A percentile compares a stretch with the other conserved stretches of the same genome.
These are phyloP conservation scores for Telmatochromis sp. DNA, from an alignment of 2,113 vertebrate genomes.

Conservation along the genomic window DNA sequence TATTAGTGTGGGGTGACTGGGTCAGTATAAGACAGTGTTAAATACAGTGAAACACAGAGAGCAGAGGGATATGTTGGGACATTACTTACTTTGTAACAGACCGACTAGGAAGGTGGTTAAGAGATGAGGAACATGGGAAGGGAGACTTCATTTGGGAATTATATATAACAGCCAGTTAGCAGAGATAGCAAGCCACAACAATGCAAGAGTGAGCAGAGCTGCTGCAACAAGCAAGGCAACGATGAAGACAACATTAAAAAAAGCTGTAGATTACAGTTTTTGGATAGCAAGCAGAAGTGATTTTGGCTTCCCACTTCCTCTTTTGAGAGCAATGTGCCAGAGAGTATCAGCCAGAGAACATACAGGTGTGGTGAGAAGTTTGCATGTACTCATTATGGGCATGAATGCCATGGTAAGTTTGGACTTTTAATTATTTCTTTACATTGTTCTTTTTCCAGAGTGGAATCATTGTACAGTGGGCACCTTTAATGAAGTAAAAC, in stretches of 20 bases:
- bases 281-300: not conserved
- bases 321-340: not conserved
- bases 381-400: not conserved
- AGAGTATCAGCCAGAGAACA: not conserved
- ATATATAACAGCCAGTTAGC: not conserved
- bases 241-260: not conserved
- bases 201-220: rapidly evolving
- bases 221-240: not conserved
- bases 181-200: not conserved
- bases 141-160: conserved; percentile 1
- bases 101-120: conserved; percentile 28
- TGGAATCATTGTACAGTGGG: not conserved
- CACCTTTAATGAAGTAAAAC: not conserved
- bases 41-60: conserved; percentile 48
- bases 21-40: conserved; percentile 50
- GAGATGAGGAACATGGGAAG: not conserved
- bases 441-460: not conserved
- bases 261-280: not conserved
- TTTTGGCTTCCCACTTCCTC: not conserved
- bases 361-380: not conserved
- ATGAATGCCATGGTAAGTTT: not conserved
- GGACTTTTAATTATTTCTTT: not conserved
- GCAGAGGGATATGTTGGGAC: conserved; percentile 44
- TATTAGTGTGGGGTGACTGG: conserved; percentile 52
- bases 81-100: conserved; percentile 61